Evolutionary conservation across 2,113 vertebrate genomes (phyloP).

Genomic region (Campylomormyrus tamandua): DNA sequence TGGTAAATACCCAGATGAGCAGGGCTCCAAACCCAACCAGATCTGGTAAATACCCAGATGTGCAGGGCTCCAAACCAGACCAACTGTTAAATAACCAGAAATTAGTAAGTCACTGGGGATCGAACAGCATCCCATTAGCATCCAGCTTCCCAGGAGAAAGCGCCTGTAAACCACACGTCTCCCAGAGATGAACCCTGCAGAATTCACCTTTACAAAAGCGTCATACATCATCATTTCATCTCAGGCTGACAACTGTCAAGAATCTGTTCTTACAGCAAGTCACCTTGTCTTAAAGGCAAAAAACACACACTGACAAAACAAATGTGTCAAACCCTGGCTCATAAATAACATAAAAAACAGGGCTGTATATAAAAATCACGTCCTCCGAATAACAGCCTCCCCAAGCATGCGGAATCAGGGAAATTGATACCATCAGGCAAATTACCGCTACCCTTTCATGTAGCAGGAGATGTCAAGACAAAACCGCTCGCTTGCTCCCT

Average conservation of each 20-base stretch:
- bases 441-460: not conserved
- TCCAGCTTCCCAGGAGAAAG: not conserved
- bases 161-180: not conserved
- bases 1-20: not conserved
- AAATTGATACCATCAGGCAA: not conserved
- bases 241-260: not conserved
- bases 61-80: not conserved
- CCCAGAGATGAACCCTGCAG: not conserved
- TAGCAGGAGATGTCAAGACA: not conserved
- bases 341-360: not conserved
- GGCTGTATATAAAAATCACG: not conserved
- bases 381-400: not conserved
- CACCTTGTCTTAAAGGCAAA: not conserved
- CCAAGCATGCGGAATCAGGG: not conserved
- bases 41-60: not conserved
- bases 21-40: not conserved
- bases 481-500: not conserved
- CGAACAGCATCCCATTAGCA: not conserved
- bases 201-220: not conserved
- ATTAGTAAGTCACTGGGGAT: not conserved
- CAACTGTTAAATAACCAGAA: not conserved
- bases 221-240: not conserved
- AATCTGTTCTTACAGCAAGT: not conserved
- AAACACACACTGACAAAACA: not conserved
- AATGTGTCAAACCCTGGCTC: not conserved